Conservation (phyloP, 2,888 invertebrate species). For the Nysson spinosus region DNA sequence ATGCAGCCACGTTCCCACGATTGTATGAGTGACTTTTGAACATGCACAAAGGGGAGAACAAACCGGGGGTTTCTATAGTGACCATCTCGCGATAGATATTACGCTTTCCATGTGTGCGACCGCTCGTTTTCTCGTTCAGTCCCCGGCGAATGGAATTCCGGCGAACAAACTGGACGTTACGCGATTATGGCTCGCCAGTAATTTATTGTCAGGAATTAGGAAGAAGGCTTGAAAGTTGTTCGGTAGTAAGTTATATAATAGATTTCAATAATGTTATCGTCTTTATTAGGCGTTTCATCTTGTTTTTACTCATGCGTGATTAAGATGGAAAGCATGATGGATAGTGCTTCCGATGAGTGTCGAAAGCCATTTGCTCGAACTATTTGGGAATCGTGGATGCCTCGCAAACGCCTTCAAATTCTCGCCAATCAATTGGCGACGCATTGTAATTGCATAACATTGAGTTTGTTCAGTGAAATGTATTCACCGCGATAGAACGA, state of each 20-base stretch:
- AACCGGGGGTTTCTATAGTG: conserved; percentile 27
- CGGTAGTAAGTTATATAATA: no score
- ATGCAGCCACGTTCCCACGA: conserved; percentile 4
- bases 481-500: background rate
- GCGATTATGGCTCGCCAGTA: background rate
- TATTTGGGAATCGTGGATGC: background rate
- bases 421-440: background rate
- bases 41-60: conserved; percentile 7
- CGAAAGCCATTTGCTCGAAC: background rate
- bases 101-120: conserved; percentile 1
- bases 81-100: conserved; percentile 17
- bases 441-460: conserved; percentile 7
- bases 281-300: no score
- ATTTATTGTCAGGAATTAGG: background rate
- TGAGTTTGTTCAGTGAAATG: conserved; percentile 5
- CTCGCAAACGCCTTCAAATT: background rate
- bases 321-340: no score
- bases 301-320: no score
- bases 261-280: no score
- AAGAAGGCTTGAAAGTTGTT: background rate
- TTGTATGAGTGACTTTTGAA: conserved; percentile 2
- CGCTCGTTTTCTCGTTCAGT: background rate
- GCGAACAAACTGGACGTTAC: background rate
- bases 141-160: background rate
- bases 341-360: background rate